Base-by-base conservation (phyloP, 1,140 invertebrate genomes). In the Wasmannia auropunctata region DNA sequence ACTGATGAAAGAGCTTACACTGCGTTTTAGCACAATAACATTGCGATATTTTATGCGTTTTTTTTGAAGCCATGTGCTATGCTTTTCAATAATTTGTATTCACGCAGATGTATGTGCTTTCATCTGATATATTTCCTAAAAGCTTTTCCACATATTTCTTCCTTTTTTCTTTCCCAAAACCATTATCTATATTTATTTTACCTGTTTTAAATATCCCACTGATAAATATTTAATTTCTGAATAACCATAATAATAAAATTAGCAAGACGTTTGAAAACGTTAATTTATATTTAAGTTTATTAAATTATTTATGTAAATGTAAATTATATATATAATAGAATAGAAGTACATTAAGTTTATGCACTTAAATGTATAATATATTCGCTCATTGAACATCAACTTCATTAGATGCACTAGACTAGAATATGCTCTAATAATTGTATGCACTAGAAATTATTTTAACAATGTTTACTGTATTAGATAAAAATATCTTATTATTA, bases 61-160 rank as follows among this genome's bases (percentile, higher is more conserved):
- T n/a, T 49, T 34, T 7, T 10, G 40, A 16, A 75, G 6, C 14
- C 19, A 46, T 8, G 34, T 58, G 3, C 2, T 3, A 67, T n/a
- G 40, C 58, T 49, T 79, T 10, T 34, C 14, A 77, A 6, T 37
- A 25, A 51, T 67, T 79, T 79, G 14, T 67, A 34, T 11, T n/a
- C 16, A 25, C 8, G 1, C 14, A 51, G 4, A 22, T 5, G 14
- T 16, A 54, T 74, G 28, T 60, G 54, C 16, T 25, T n/a, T 3
- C 14, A 34, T 76, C 11, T 28, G 2, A 46, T n/a, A 63, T 40
- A 34, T 37, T 37, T 65, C 14, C 10, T n/a, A 63, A n/a, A 37
- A 62, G 19, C 3, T 63, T 46, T 10, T 8, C 10, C 4, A 58
- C 16, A 60, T 43, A 2, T 63, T 31, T 51, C n/a, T 25, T 25